Conservation (phyloP, 1,140 invertebrate species). For the Philopotamus ludificatus region DNA sequence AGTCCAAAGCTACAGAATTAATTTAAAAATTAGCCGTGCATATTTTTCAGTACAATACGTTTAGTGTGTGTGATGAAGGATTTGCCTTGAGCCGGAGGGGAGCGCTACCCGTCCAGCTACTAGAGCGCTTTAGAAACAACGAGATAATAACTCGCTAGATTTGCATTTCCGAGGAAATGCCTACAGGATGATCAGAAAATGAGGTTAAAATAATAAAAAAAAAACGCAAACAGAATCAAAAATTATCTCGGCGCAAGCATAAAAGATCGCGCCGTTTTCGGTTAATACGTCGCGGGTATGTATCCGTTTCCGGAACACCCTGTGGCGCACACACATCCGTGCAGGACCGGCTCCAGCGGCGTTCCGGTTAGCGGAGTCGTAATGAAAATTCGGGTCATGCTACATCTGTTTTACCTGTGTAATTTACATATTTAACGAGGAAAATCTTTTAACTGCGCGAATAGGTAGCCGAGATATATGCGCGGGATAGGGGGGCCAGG, state of each 20-base stretch:
- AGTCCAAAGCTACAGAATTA: too few species aligned
- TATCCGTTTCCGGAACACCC: too few species aligned
- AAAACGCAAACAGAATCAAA: too few species aligned
- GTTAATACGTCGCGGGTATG: too few species aligned
- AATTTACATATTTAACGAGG: constrained; percentile 41
- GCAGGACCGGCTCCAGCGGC: neutral
- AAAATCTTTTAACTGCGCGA: constrained; percentile 40
- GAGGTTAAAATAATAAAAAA: too few species aligned
- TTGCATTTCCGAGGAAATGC: neutral
- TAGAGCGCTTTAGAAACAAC: neutral
- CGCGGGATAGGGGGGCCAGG: neutral
- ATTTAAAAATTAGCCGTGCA: too few species aligned
- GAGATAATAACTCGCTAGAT: constrained; percentile 3
- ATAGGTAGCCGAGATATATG: constrained; percentile 9
- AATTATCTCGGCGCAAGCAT: too few species aligned
- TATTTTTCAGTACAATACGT: too few species aligned
- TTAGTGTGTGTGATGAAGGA: too few species aligned
- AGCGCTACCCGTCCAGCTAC: neutral
- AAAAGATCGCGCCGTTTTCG: too few species aligned
- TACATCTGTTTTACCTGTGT: constrained; percentile 40
- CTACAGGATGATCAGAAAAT: neutral
- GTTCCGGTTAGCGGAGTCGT: constrained; percentile 21
- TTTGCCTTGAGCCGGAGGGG: neutral
- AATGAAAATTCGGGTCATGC: constrained; percentile 42
- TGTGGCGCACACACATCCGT: too few species aligned